Evolutionary conservation across 2,113 vertebrate species (phyloP).

Genomic region (Tragelaphus scriptus): DNA sequence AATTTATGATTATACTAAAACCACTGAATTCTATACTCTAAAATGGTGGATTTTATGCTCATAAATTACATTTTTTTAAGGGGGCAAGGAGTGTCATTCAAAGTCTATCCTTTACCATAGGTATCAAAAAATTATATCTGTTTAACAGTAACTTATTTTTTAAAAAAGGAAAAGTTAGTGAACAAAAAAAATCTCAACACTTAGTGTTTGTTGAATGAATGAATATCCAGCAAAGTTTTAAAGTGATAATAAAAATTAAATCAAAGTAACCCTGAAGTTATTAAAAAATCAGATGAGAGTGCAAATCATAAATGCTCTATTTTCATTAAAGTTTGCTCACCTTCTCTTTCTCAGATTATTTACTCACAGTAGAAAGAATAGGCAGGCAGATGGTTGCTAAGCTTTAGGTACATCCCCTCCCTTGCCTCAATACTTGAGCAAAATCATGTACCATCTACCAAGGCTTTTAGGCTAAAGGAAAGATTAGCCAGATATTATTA

Average conservation of each 20-base stretch:
- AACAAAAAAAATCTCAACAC: slow-evolving; percentile 8
- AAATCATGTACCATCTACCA: background rate
- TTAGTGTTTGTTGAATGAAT: background rate
- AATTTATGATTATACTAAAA: background rate
- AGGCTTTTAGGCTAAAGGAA: background rate
- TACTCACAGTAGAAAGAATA: background rate
- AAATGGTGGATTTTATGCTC: background rate
- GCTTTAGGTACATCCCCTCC: background rate
- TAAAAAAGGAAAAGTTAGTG: background rate
- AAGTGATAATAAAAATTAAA: background rate
- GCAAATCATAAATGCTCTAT: background rate
- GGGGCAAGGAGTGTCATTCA: background rate
- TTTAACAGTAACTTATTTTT: background rate
- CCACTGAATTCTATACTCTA: background rate
- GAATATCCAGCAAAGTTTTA: background rate
- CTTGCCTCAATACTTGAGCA: background rate
- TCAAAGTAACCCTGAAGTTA: background rate
- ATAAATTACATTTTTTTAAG: background rate
- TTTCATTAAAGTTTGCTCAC: background rate
- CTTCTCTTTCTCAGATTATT: background rate
- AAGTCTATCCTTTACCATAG: background rate
- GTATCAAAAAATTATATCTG: background rate
- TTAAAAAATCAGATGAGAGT: background rate
- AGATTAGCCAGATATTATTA: background rate
- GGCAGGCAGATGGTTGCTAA: background rate